Percentiles rank a stretch among this genome's conserved stretches.
These are phyloP conservation scores for Salvelinus alpinus DNA, from an alignment of 2,113 vertebrate genomes.

Conservation along the genomic window DNA sequence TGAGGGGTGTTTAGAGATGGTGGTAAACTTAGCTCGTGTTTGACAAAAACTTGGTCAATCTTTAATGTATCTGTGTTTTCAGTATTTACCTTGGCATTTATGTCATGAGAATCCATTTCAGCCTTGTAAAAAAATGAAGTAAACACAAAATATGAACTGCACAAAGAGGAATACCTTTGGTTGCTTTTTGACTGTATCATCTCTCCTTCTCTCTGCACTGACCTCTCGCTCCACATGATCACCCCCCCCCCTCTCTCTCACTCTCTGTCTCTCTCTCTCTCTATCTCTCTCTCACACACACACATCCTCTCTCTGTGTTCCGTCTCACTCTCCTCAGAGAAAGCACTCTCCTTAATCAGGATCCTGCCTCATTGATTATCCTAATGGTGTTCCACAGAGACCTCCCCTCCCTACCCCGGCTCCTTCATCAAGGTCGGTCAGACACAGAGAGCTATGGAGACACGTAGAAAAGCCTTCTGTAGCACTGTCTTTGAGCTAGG, in stretches of 20 bases:
- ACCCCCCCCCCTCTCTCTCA: not conserved
- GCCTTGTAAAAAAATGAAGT: too few relatives aligned
- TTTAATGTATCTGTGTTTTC: too few relatives aligned
- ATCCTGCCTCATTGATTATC: constrained; percentile 68
- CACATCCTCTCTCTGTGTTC: constrained; percentile 5
- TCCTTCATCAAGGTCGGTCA: constrained; percentile 38
- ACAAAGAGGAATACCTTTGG: not conserved
- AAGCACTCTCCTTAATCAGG: constrained; percentile 72
- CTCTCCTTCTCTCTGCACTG: not conserved
- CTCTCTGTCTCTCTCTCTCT: not conserved
- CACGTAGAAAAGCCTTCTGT: not conserved
- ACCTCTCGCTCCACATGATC: not conserved
- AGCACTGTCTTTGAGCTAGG: not conserved
- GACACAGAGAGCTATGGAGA: constrained; percentile 11
- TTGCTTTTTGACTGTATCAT: not conserved
- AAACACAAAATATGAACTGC: too few relatives aligned
- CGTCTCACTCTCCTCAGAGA: constrained; percentile 14
- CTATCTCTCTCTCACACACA: constrained; percentile 5
- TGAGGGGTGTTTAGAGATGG: not conserved
- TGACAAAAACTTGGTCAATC: too few relatives aligned
- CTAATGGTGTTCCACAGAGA: constrained; percentile 52
- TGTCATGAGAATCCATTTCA: too few relatives aligned
- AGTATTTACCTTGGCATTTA: too few relatives aligned
- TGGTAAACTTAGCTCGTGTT: not conserved
- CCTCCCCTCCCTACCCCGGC: constrained; percentile 14